These are phyloP conservation scores for Umimayanthus chanpuru DNA, from an alignment of 92 coral and sea anemone genomes.

Conservation along the genomic window DNA sequence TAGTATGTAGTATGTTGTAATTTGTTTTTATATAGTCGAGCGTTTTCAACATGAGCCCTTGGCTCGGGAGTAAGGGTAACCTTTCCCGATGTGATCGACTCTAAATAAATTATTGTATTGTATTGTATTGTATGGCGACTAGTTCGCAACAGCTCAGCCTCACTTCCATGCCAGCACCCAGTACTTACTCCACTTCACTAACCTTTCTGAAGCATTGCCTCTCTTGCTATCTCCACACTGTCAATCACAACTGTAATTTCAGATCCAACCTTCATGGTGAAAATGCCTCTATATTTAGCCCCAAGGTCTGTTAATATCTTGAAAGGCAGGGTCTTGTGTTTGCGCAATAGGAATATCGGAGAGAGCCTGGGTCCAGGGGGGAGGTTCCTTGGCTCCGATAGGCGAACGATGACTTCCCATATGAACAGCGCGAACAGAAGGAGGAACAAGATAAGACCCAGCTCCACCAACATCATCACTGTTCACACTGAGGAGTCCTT, in stretches of 20 bases:
- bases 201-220: slow-evolving; percentile 38
- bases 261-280: slow-evolving; percentile 32
- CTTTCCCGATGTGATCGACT: no score
- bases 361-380: slow-evolving; percentile 41
- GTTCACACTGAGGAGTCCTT: neutral
- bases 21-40: no score
- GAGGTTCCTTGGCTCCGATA: slow-evolving; percentile 34
- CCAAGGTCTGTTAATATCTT: slow-evolving; percentile 25
- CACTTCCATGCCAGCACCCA: no score
- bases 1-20: no score
- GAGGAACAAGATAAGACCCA: slow-evolving; percentile 6
- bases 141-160: no score
- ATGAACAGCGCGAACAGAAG: slow-evolving; percentile 14
- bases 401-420: slow-evolving; percentile 36
- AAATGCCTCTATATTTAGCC: slow-evolving; percentile 19
- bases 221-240: slow-evolving; percentile 39
- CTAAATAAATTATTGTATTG: no score
- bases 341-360: slow-evolving; percentile 14
- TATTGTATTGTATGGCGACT: no score
- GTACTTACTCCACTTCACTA: neutral
- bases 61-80: no score
- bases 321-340: slow-evolving; percentile 31
- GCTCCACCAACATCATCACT: slow-evolving; percentile 19
- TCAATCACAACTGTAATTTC: slow-evolving; percentile 39
- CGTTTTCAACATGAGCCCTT: no score